Base-by-base conservation (phyloP, 1,140 invertebrate species). In the Musca domestica region DNA sequence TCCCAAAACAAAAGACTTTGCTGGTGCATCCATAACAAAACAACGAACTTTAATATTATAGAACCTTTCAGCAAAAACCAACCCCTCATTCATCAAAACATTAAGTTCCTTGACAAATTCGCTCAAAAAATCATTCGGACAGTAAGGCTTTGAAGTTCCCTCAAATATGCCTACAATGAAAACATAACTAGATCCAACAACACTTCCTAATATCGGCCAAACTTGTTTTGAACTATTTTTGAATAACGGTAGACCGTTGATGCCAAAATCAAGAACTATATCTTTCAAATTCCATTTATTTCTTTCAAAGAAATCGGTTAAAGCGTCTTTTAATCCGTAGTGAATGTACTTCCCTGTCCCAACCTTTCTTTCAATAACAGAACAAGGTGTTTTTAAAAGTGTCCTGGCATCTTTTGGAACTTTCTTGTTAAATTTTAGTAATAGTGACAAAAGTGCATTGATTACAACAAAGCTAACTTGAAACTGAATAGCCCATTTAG, bases 11-110 rank as follows among this genome's bases (percentile, higher is more conserved):
- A 66, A 66, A 10, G 68, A 56, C 23, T 69, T 69, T 69, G 68
- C 68, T 51, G 68, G 68, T 54, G 68, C 63, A 69, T 69, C 68
- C 68, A 67, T 70, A n/a, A 67, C 34, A 67, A 70, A 70, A 67
- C 48, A 56, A n/a, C 48, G 56, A 14, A 67, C 61, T 51, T 56
- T 65, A 65, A 68, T 68, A 48, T 30, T 20, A 25, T 61, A 66
- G 66, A 51, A 27, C 6, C 49, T 63, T 64, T 61, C 61, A 49
- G 19, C n/a, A 70, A 69, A 66, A 58, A 66, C 49, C 17, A 69
- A 25, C n/a, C 68, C 68, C 51, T 69, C 64, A 49, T 66, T 4
- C 52, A 69, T 69, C 47, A 67, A 17, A 67, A 61, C 47, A 58
- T 68, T 68, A 23, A 71, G 46, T 63, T 71, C 64, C 27, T 46